Conservation (phyloP, 2,888 invertebrate genomes). For the Sinotaia quadrata region DNA sequence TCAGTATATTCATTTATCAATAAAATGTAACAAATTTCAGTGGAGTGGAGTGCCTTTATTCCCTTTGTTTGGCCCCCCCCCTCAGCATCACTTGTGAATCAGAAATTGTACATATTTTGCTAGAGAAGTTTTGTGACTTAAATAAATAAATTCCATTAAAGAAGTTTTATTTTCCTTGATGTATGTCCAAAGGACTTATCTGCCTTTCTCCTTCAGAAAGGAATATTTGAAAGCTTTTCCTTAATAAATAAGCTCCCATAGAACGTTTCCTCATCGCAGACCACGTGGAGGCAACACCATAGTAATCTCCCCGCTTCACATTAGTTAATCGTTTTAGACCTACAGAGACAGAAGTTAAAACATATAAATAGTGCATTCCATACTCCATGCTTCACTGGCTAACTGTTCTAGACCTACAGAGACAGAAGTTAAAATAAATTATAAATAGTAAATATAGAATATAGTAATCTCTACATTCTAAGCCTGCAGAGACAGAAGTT, state of each 20-base stretch:
- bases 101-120: no score
- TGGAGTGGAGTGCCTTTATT: no score
- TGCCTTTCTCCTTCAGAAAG: constrained; percentile 91
- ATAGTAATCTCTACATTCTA: no score
- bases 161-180: constrained; percentile 31
- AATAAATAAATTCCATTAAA: no score
- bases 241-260: constrained; percentile 85
- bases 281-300: constrained; percentile 85
- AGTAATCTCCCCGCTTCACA: constrained; percentile 85
- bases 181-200: constrained; percentile 81
- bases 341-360: constrained; percentile 51
- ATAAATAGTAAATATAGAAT: no score
- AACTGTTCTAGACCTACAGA: constrained; percentile 78
- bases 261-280: constrained; percentile 79
- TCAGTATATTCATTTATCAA: no score
- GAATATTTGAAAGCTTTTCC: constrained; percentile 87
- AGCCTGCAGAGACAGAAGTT: constrained; percentile 71
- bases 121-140: no score
- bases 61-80: no score
- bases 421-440: no score
- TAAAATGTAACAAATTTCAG: no score
- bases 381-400: constrained; percentile 84
- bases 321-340: constrained; percentile 84
- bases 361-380: no score
- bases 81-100: no score